Evolutionary conservation across 2,888 invertebrate species (phyloP).

Genomic region (Cephus runcator): DNA sequence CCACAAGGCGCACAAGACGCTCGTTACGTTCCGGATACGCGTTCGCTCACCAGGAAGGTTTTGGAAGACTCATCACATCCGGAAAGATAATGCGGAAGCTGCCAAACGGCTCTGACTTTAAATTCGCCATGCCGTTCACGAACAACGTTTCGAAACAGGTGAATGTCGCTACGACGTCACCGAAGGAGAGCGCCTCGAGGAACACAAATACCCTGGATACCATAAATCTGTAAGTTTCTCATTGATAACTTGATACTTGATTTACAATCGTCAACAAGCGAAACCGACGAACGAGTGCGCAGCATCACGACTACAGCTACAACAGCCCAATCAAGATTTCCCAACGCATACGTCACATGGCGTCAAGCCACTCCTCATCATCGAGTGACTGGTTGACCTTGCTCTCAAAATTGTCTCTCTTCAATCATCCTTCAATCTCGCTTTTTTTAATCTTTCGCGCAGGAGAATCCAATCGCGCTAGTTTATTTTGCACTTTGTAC

Average conservation of each 20-base stretch:
- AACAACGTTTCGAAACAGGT: conserved; percentile 62
- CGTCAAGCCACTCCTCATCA: not conserved
- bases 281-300: not conserved
- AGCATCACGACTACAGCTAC: not conserved
- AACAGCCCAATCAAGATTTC: not conserved
- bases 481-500: not conserved
- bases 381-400: not conserved
- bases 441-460: not conserved
- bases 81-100: conserved; percentile 94
- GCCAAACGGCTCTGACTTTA: conserved; percentile 80
- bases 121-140: conserved; percentile 73
- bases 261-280: not conserved
- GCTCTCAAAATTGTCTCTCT: not conserved
- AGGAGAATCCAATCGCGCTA: not conserved
- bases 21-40: conserved; percentile 97
- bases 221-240: conserved; percentile 54
- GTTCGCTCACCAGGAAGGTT: conserved; percentile 98
- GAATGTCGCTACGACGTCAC: conserved; percentile 57
- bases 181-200: conserved; percentile 56
- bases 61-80: conserved; percentile 95
- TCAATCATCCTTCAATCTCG: not conserved
- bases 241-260: not conserved
- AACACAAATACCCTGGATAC: conserved; percentile 59
- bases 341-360: not conserved
- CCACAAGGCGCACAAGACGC: conserved; percentile 87